These are phyloP conservation scores for Leptodactylus fuscus DNA, from an alignment of 2,113 vertebrate species.

Conservation along the genomic window DNA sequence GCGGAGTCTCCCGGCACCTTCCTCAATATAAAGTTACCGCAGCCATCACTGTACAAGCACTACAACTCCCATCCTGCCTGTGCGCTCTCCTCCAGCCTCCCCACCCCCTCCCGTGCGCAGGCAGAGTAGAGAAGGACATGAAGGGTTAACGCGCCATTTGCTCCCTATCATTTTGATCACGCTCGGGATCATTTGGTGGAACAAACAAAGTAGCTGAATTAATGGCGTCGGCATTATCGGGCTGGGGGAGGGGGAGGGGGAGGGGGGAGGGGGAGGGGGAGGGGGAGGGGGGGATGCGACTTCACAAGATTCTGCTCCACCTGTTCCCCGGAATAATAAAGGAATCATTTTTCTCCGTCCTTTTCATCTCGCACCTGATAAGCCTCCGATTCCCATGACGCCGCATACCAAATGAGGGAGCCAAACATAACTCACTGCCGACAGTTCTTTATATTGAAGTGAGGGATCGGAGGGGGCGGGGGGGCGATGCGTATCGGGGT, in stretches of 20 bases:
- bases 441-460: neutral
- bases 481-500: conserved; percentile 16
- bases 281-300: neutral
- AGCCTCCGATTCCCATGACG: neutral
- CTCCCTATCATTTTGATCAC: neutral
- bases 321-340: conserved; percentile 28
- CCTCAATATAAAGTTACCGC: too few relatives aligned
- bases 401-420: neutral
- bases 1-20: too few relatives aligned
- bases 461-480: conserved; percentile 21
- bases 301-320: neutral
- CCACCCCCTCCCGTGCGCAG: too few relatives aligned
- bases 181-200: neutral
- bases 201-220: conserved; percentile 20
- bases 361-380: conserved; percentile 40
- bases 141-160: neutral
- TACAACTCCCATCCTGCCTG: too few relatives aligned
- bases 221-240: neutral
- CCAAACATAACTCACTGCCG: neutral
- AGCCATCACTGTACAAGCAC: too few relatives aligned
- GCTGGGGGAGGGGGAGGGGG: neutral
- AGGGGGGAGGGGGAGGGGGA: neutral
- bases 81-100: neutral
- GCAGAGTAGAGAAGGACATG: too few relatives aligned
- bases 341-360: neutral